Percentiles rank a stretch among this genome's conserved stretches.
Conservation (phyloP, 2,888 invertebrate genomes). For the Eubasilissa splendida region DNA sequence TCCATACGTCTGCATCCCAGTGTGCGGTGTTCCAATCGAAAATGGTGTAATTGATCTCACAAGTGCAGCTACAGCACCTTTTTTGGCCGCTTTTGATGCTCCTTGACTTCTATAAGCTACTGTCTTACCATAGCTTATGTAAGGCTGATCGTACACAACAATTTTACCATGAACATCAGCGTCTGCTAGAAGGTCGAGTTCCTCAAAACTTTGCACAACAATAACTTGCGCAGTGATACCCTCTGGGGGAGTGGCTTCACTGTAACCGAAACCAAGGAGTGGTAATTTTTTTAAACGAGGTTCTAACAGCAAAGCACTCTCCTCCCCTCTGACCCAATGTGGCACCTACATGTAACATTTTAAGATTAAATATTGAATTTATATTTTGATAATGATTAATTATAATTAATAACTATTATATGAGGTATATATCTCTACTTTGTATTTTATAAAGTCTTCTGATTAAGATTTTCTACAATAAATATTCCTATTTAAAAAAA, state of each 20-base stretch:
- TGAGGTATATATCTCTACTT: too few relatives aligned
- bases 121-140: slow-evolving; percentile 61
- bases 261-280: slow-evolving; percentile 76
- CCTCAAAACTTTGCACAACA: slow-evolving; percentile 76
- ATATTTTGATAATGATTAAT: too few relatives aligned
- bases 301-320: slow-evolving; percentile 71
- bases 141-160: slow-evolving; percentile 48
- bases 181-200: slow-evolving; percentile 68
- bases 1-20: slow-evolving; percentile 75
- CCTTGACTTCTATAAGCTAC: slow-evolving; percentile 74
- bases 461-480: too few relatives aligned
- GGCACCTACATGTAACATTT: not conserved
- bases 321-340: slow-evolving; percentile 71
- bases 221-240: slow-evolving; percentile 77
- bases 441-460: too few relatives aligned
- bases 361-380: too few relatives aligned
- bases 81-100: slow-evolving; percentile 74
- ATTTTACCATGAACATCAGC: slow-evolving; percentile 64
- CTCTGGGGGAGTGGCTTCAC: slow-evolving; percentile 74
- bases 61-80: slow-evolving; percentile 78
- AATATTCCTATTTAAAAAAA: too few relatives aligned
- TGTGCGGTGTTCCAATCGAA: slow-evolving; percentile 79
- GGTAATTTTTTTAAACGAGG: slow-evolving; percentile 72
- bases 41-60: slow-evolving; percentile 78
- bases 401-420: too few relatives aligned